Percentiles rank a stretch among this genome's conserved stretches.
Conservation (phyloP, 2,113 vertebrate genomes). For the Bothrops jararaca region DNA sequence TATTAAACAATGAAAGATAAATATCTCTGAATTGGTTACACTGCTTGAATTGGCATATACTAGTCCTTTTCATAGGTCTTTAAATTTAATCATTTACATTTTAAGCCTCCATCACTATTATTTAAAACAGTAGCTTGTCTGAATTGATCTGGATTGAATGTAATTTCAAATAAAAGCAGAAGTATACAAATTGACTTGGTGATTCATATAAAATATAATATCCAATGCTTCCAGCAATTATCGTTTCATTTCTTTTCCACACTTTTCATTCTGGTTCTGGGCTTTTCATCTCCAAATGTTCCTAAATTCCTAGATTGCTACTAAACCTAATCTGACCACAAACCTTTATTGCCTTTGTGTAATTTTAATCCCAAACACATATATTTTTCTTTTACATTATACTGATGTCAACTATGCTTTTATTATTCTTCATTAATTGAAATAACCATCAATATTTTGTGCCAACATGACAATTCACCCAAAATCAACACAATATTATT, state of each 20-base stretch:
- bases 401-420: neutral
- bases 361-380: neutral
- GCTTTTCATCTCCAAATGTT: neutral
- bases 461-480: neutral
- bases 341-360: neutral
- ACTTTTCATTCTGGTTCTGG: neutral
- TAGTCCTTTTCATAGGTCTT: neutral
- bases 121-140: neutral
- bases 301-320: neutral
- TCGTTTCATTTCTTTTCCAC: neutral
- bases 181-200: neutral
- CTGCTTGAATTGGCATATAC: neutral
- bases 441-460: neutral
- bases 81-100: neutral
- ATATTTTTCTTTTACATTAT: neutral
- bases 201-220: neutral
- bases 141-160: neutral
- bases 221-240: neutral
- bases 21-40: neutral
- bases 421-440: neutral
- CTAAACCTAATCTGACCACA: neutral
- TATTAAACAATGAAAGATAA: conserved; percentile 3
- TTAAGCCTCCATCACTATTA: neutral
- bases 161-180: neutral
- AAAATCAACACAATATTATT: neutral